Base-by-base conservation (phyloP, 2,113 vertebrate genomes). In the Heloderma charlesbogerti region DNA sequence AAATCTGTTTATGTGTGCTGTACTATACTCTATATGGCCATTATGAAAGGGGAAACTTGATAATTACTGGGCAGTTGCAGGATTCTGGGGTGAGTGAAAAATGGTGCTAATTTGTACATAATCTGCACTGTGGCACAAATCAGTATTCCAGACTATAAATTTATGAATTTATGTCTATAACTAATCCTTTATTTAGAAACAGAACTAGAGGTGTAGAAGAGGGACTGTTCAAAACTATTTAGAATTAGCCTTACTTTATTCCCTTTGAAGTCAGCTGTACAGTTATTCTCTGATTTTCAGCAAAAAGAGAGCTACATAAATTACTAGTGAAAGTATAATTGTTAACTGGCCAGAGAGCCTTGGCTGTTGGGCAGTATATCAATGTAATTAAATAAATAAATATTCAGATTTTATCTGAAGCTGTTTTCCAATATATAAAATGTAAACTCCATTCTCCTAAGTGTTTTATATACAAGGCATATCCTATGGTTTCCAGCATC, bases 271-370 rank as follows among this genome's bases (percentile, higher is more conserved):
- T 84, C 51, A 91, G 48, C 82, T 78, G 88, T 54, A 60, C 0
- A 92, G 77, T 25, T 91, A 45, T 91, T 43, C 87, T 79, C 69
- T 84, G 40, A 43, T 84, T 88, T 87, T 75, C 71, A 75, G 25
- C n/a, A 31, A 16, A 6, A 85, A 9, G 15, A 69, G 63, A 86
- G 40, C 43, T 18, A 34, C 18, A 16, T 6, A 69, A 69, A 71
- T 86, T 34, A 25, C 43, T 48, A 31, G 43, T 31, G 66, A 86
- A 86, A 48, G 86, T 89, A 81, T n/a, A n/a, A n/a, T n/a, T n/a
- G n/a, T n/a, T n/a, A n/a, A n/a, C n/a, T n/a, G n/a, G n/a, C n/a
- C n/a, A n/a, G n/a, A n/a, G n/a, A n/a, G n/a, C n/a, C n/a, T n/a
- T n/a, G n/a, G n/a, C n/a, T n/a, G n/a, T n/a, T n/a, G n/a, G n/a